Evolutionary conservation across 1,140 invertebrate genomes (phyloP).

Genomic region (Pararge aegeria): DNA sequence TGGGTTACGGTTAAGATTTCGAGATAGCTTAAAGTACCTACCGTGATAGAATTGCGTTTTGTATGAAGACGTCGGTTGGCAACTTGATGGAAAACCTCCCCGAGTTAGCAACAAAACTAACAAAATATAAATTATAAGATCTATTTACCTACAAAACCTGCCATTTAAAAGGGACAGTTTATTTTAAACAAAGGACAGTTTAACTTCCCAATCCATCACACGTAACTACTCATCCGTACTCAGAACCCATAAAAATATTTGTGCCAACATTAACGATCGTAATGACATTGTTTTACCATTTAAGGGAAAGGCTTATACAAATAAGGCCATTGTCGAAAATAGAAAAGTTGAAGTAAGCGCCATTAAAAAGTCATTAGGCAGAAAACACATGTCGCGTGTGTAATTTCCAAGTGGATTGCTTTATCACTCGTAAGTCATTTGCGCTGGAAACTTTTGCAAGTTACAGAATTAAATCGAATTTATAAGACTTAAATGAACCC

Average conservation of each 20-base stretch:
- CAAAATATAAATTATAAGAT: too few species aligned
- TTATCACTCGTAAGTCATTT: not conserved
- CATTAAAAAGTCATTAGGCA: slow-evolving; percentile 25
- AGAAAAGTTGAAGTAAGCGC: slow-evolving; percentile 1
- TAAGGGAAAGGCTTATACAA: not conserved
- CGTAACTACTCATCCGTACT: not conserved
- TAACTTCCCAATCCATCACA: not conserved
- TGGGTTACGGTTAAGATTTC: not conserved
- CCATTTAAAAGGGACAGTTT: not conserved
- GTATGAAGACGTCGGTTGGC: too few species aligned
- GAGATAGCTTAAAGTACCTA: too few species aligned
- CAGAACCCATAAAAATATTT: not conserved
- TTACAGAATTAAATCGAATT: slow-evolving; percentile 4
- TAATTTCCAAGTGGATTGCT: slow-evolving; percentile 17
- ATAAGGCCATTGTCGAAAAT: slow-evolving; percentile 14
- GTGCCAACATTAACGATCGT: not conserved
- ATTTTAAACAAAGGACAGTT: not conserved
- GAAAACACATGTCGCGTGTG: slow-evolving; percentile 10
- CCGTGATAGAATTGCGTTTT: too few species aligned
- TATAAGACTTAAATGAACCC: too few species aligned
- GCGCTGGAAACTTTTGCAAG: not conserved
- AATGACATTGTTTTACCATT: slow-evolving; percentile 8
- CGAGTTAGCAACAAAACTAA: too few species aligned
- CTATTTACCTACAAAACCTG: not conserved
- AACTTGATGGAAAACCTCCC: too few species aligned